Evolutionary conservation across 2,888 invertebrate genomes (phyloP).

Genomic region (Didymodactylos carnosus): DNA sequence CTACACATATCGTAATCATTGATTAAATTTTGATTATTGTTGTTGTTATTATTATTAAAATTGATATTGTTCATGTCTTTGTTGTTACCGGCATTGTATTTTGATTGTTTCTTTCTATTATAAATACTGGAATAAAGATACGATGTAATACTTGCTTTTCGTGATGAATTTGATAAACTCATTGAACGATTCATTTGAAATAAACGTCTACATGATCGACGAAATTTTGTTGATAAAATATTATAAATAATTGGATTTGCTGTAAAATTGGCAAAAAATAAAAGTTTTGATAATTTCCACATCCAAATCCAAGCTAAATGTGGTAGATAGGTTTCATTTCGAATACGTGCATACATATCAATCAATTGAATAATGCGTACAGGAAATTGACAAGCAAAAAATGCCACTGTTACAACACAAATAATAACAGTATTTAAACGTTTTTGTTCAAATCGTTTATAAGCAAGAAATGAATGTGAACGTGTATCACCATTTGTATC

Average conservation of each 20-base stretch:
- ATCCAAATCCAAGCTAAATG: not conserved
- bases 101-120: not conserved
- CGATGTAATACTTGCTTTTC: not conserved
- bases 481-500: not conserved
- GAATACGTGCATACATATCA: not conserved
- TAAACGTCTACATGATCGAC: not conserved
- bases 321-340: not conserved
- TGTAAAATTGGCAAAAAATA: not conserved
- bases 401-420: not conserved
- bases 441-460: constrained; percentile 1
- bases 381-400: constrained; percentile 2
- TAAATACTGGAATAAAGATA: not conserved
- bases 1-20: not conserved
- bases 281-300: not conserved
- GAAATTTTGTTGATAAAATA: not conserved
- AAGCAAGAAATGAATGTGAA: not conserved
- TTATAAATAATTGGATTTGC: not conserved
- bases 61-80: not conserved
- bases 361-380: not conserved
- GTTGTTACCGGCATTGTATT: not conserved
- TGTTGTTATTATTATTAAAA: not conserved
- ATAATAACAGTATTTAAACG: not conserved
- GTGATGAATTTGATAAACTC: not conserved
- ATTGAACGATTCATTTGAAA: not conserved
- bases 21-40: not conserved